Evolutionary conservation across 1,140 invertebrate species (phyloP).

Genomic region (Drosophila repleta): DNA sequence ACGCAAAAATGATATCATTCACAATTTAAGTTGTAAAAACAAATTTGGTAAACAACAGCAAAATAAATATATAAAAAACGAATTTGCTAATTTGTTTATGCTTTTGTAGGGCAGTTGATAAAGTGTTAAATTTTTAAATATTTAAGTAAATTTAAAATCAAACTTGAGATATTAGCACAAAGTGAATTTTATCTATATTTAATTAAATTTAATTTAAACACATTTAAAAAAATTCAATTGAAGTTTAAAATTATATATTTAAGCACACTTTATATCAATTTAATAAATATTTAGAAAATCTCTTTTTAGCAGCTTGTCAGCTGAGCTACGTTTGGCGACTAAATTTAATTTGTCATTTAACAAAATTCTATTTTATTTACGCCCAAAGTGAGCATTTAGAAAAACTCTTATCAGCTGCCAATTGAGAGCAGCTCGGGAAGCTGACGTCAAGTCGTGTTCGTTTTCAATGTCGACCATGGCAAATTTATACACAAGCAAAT

Average conservation of each 20-base stretch:
- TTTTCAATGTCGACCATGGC: slow-evolving; percentile 35
- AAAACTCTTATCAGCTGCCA: slow-evolving; percentile 32
- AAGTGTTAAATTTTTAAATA: slow-evolving; percentile 18
- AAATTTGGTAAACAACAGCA: slow-evolving; percentile 27
- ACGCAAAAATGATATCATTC: slow-evolving; percentile 69
- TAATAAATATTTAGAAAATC: not conserved
- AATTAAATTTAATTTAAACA: not conserved
- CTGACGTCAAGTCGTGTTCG: slow-evolving; percentile 31
- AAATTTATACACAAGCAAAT: slow-evolving; percentile 30
- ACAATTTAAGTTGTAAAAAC: slow-evolving; percentile 40
- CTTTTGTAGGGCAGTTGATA: slow-evolving; percentile 18
- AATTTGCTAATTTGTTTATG: slow-evolving; percentile 23
- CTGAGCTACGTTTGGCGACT: slow-evolving; percentile 22
- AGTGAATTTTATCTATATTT: not conserved
- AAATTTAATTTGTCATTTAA: slow-evolving; percentile 12
- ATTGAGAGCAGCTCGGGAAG: slow-evolving; percentile 22
- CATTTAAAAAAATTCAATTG: no score
- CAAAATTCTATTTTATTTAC: not conserved
- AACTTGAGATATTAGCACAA: no score
- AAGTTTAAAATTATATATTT: not conserved
- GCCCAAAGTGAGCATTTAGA: slow-evolving; percentile 1
- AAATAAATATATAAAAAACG: not conserved
- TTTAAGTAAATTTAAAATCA: slow-evolving; percentile 18
- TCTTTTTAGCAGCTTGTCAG: slow-evolving; percentile 5
- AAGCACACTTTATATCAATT: no score